A percentile compares a stretch with the other conserved stretches of the same genome.
These are phyloP conservation scores for Trididemnum clinides DNA, from an alignment of 23 tunicate genomes.

Conservation along the genomic window DNA sequence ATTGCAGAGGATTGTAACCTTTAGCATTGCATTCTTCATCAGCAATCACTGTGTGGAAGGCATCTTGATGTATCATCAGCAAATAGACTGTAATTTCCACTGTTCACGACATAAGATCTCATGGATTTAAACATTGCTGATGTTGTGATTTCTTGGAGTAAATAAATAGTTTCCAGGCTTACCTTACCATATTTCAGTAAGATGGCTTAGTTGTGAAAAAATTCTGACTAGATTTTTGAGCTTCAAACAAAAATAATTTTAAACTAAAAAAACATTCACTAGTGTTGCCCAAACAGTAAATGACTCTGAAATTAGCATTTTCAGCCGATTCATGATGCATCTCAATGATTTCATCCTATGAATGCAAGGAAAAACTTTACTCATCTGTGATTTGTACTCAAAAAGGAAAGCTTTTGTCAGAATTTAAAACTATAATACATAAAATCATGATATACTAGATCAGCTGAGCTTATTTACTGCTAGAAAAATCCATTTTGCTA, in stretches of 20 bases:
- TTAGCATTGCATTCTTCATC: neutral
- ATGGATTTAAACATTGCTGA: neutral
- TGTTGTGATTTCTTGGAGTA: neutral
- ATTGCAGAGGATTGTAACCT: neutral
- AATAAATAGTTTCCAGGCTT: neutral
- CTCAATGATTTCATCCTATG: neutral
- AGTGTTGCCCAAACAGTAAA: neutral
- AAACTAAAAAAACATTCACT: neutral
- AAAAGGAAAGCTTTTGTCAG: neutral
- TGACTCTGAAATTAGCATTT: neutral
- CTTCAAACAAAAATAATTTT: neutral
- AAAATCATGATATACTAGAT: no score
- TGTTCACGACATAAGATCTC: neutral
- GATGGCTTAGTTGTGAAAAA: constrained; percentile 5
- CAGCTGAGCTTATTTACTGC: no score
- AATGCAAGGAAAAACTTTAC: constrained; percentile 1
- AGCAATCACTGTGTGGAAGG: neutral
- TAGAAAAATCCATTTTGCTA: no score
- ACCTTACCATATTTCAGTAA: neutral
- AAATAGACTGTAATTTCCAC: neutral
- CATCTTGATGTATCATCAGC: neutral
- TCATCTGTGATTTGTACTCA: neutral
- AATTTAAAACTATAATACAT: no score
- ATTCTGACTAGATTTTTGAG: no score
- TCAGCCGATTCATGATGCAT: neutral